A percentile compares a stretch with the other conserved stretches of the same genome.
phyloP scores from a whole-genome alignment of 2,888 invertebrate species.

The Netelia fuscicornis region DNA sequence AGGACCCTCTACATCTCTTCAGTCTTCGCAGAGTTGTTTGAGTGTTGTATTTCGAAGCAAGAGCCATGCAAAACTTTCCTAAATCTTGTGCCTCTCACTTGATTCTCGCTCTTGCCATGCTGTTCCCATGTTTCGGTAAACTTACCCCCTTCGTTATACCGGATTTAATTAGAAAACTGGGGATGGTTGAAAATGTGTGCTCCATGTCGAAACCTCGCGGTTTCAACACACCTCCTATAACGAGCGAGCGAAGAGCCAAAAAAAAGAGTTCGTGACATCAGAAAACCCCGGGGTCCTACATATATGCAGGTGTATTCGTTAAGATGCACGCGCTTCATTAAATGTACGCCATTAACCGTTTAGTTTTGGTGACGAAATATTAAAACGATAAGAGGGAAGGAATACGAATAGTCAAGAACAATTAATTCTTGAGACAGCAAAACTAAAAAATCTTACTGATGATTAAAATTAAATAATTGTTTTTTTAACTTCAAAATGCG shows the following conservation, averaged over 20 bases:
- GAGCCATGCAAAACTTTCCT: slow-evolving; percentile 42
- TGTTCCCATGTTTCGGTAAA: slow-evolving; percentile 24
- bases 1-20: slow-evolving; percentile 8
- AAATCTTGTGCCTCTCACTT: slow-evolving; percentile 8
- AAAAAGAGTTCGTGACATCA: slow-evolving; percentile 18
- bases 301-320: background rate
- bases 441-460: slow-evolving; percentile 18
- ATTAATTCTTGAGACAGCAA: background rate
- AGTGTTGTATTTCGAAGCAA: slow-evolving; percentile 20
- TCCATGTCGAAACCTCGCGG: slow-evolving; percentile 30
- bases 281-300: slow-evolving; percentile 34
- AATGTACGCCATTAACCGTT: slow-evolving; percentile 14
- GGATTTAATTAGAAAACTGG: slow-evolving; percentile 52
- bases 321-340: slow-evolving; percentile 38
- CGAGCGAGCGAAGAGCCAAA: slow-evolving; percentile 14
- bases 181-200: slow-evolving; percentile 37
- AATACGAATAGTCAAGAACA: background rate
- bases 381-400: no score
- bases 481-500: no score
- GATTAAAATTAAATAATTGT: background rate
- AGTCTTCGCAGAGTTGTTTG: slow-evolving; percentile 26
- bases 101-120: background rate
- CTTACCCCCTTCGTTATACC: slow-evolving; percentile 33
- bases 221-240: slow-evolving; percentile 18
- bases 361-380: no score